A percentile compares a stretch with the other conserved stretches of the same genome.
These are phyloP conservation scores for Serranus cabrilla DNA, from an alignment of 2,797 vertebrate genomes.

Conservation along the genomic window DNA sequence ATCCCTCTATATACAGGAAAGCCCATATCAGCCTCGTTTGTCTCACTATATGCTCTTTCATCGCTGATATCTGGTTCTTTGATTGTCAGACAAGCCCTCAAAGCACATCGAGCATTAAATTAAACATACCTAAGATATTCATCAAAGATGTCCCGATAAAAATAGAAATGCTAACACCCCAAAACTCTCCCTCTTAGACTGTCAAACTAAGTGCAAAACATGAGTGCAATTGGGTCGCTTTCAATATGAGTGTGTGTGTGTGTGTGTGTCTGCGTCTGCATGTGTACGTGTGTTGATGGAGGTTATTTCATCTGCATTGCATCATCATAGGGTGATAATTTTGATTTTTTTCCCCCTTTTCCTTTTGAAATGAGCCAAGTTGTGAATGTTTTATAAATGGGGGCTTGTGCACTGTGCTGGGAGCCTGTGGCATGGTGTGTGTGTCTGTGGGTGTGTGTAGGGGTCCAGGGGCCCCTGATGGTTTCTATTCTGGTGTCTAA, in stretches of 20 bases:
- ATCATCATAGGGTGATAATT: constrained; percentile 81
- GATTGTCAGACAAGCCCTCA: constrained; percentile 47
- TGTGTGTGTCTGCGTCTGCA: constrained; percentile 11
- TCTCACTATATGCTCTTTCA: constrained; percentile 11
- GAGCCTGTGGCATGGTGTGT: constrained; percentile 43
- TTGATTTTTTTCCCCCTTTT: constrained; percentile 72
- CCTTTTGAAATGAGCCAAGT: constrained; percentile 78
- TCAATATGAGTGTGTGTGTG: constrained; percentile 34
- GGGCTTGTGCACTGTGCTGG: constrained; percentile 52
- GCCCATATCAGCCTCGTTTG: neutral
- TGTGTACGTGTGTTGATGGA: constrained; percentile 64
- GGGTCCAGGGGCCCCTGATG: constrained; percentile 26
- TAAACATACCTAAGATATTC: constrained; percentile 59
- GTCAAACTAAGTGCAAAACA: constrained; percentile 73
- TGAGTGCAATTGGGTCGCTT: constrained; percentile 70
- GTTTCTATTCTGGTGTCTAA: constrained; percentile 27
- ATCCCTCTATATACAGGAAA: neutral
- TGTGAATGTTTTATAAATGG: constrained; percentile 77
- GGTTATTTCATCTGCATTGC: constrained; percentile 85
- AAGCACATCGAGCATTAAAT: constrained; percentile 46
- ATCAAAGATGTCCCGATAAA: constrained; percentile 70
- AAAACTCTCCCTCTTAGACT: constrained; percentile 61
- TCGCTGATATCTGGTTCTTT: constrained; percentile 30
- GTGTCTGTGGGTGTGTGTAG: constrained; percentile 15
- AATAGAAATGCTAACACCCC: constrained; percentile 69